A percentile compares a stretch with the other conserved stretches of the same genome.
phyloP scores from a whole-genome alignment of 2,113 vertebrate species.

The Numenius arquata region DNA sequence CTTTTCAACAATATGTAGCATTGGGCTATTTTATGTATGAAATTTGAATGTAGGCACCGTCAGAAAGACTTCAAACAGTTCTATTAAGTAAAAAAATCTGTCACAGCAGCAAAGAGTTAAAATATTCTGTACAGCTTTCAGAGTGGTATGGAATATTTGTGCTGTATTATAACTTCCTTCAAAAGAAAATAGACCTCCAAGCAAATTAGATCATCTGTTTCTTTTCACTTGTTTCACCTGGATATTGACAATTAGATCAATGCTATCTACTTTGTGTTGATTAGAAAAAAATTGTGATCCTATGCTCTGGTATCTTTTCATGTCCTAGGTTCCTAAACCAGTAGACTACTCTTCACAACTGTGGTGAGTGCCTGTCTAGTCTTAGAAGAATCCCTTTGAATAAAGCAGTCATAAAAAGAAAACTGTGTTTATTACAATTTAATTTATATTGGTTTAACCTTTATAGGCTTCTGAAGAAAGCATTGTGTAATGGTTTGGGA shows the following conservation, averaged over 20 bases:
- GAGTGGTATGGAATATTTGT: not conserved
- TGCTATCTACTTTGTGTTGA: not conserved
- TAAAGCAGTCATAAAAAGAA: not conserved
- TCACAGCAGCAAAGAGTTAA: not conserved
- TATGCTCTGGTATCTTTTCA: conserved; percentile 50
- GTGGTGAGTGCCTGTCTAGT: conserved; percentile 80
- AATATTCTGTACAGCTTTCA: not conserved
- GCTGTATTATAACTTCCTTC: not conserved
- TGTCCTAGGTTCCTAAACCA: conserved; percentile 89
- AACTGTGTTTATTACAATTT: not conserved
- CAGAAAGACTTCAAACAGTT: not conserved
- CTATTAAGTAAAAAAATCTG: not conserved
- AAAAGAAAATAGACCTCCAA: not conserved
- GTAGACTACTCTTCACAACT: conserved; percentile 91
- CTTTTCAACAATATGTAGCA: not conserved
- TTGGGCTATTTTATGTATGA: not conserved
- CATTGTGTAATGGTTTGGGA: not conserved
- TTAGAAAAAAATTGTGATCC: conserved; percentile 17
- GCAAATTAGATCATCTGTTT: not conserved
- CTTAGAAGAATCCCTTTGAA: not conserved
- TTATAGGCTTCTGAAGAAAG: not conserved
- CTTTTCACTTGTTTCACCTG: not conserved
- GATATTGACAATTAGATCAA: not conserved
- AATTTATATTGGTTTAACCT: not conserved
- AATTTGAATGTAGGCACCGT: not conserved